Base-by-base conservation (phyloP, 2,797 vertebrate genomes). In the Danio tinwini region DNA sequence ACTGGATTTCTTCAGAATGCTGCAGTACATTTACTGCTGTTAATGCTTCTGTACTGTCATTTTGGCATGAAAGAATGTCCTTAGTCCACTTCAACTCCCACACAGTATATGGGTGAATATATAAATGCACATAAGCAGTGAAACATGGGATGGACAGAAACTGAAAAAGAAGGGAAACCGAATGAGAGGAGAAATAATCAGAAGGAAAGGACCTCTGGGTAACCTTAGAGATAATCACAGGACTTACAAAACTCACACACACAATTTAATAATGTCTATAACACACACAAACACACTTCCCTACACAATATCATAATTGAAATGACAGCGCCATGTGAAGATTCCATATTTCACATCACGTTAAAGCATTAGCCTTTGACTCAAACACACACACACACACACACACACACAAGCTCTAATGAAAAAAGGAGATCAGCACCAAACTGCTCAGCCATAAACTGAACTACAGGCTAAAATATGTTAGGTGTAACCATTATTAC, bases 61-160 rank as follows among this genome's bases (percentile, higher is more conserved):
- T 85, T 61, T 76, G 73, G 7, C 76, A 58, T 69, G 56, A 83
- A 50, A 76, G 56, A 79, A 83, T 76, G 61, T 68, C 56, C 45
- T 19, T 61, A 64, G 72, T 75, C 63, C 86, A 90, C 88, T 89
- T 71, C 80, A 88, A 84, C 88, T 75, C 89, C 90, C 90, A 91
- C 89, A 62, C 80, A 78, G n/a, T 17, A 50, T 45, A 61, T 19
- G 61, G 17, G 29, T 39, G 19, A 49, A 73, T 8, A 63, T 19
- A 61, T 44, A 50, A 9, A 49, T 3, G 8, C 71, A 44, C 17
- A 45, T 47, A 61, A n/a, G 47, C n/a, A n/a, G 52, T 13, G 37
- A 61, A 53, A 44, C n/a, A 75, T 39, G 58, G 17, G 8, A 50
- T 42, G 52, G 21, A 56, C 56, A 58, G 11, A 74, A 52, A 63